Base-by-base conservation (phyloP, 2,888 invertebrate genomes). In the Sesamia inferens region DNA sequence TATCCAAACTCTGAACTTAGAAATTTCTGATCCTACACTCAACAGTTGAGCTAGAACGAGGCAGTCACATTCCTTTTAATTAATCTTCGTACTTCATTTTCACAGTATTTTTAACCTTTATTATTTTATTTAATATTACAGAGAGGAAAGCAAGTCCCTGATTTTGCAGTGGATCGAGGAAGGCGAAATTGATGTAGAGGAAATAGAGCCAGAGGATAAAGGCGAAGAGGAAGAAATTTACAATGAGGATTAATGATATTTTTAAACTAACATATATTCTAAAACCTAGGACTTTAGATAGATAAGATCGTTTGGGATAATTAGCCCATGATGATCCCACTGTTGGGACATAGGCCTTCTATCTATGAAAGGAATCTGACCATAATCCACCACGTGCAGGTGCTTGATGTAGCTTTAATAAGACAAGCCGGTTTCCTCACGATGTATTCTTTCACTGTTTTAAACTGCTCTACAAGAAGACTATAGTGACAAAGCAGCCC, bases 131-230 rank as follows among this genome's bases (percentile, higher is more conserved):
- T 65, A 39, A 47, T 31, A 74, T 87, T 85, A 67, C 85, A 95
- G 95, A 75, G 66, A 79, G 42, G 96, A 96, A 87, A 94, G 95
- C 44, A 93, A 93, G 63, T 91, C 92, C 0, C 83, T 96, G 47
- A 92, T 94, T 89, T 86, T 83, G 71, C 92, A 92, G 72, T 95
- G 95, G 95, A 64, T 93, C 4, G 95, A 95, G 86, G 95, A 95
- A 76, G 95, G 94, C 0, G 94, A 95, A 58, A 92, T 92, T 54
- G 93, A 93, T 13, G 92, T 92, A 58, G 93, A 94, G 65, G 93
- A 93, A 71, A 91, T 90, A 19, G 89, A 88, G 44, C 90, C 92
- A 61, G 93, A 94, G 74, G 78, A 85, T 11, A 90, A 88, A 68
- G 90, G 89, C 74, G 87, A 88, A 67, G 88, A 81, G 16, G 76